A percentile compares a stretch with the other conserved stretches of the same genome.
These are phyloP conservation scores for Drosophila sechellia DNA, from an alignment of 1,140 invertebrate genomes.

Conservation along the genomic window DNA sequence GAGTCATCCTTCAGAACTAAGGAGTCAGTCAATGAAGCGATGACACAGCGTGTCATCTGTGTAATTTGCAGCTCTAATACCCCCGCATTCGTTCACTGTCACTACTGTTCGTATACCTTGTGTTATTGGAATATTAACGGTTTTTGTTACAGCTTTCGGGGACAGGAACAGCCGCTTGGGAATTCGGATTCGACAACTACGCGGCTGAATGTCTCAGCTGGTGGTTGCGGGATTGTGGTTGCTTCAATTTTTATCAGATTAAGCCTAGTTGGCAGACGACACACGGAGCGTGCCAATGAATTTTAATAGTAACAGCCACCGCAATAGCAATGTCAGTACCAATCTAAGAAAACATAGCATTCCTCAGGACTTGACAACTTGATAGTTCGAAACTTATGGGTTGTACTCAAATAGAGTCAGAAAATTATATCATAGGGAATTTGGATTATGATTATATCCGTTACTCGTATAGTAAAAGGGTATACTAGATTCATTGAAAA, in stretches of 20 bases:
- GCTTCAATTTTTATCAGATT: slow-evolving; percentile 47
- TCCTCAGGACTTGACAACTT: slow-evolving; percentile 26
- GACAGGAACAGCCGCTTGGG: slow-evolving; percentile 52
- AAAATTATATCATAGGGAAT: background rate
- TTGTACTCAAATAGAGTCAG: background rate
- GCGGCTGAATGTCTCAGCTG: slow-evolving; percentile 23
- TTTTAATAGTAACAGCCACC: slow-evolving; percentile 55
- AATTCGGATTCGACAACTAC: slow-evolving; percentile 42
- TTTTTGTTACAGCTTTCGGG: slow-evolving; percentile 60
- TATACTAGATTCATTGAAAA: too few species aligned
- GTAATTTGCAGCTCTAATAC: slow-evolving; percentile 57
- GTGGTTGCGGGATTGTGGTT: slow-evolving; percentile 27
- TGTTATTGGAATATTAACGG: slow-evolving; percentile 63
- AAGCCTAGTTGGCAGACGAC: slow-evolving; percentile 19
- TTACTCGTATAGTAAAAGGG: too few species aligned
- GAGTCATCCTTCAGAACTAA: slow-evolving; percentile 6
- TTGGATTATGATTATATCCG: background rate
- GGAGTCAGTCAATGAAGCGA: slow-evolving; percentile 61
- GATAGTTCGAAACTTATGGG: background rate
- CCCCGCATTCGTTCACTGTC: background rate
- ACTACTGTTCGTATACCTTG: slow-evolving; percentile 15
- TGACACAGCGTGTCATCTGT: slow-evolving; percentile 73
- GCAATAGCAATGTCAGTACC: slow-evolving; percentile 32
- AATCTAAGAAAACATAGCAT: slow-evolving; percentile 18
- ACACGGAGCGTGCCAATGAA: slow-evolving; percentile 54